Evolutionary conservation across 2,888 invertebrate species (phyloP), one percentile per base, ranked within the genome.

Genomic region (Lepidochitona cinerea): DNA sequence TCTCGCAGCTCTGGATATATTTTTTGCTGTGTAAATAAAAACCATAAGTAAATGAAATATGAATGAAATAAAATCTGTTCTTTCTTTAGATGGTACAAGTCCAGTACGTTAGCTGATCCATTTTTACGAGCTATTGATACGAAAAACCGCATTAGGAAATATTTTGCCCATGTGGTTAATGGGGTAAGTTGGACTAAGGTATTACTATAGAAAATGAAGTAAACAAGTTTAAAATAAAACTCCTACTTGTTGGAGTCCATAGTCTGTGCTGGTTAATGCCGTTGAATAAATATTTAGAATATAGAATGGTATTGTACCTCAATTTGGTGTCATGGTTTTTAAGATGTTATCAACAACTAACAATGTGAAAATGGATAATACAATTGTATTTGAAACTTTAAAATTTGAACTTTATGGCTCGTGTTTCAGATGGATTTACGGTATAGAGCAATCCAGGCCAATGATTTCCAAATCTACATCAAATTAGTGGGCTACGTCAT

Each of bases 101-200:
- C 14, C 14, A 64, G 64, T 29, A 64, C n/a, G 18, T 23, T 18
- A 18, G 14, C 33, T 1, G 32, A 26, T 26, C 64, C 26, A 26
- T 4, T 1, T 2, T 33, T 64, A 33, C 26, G 33, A 3, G 26
- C 18, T 18, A 33, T 32, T 18, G 64, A 64, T 9, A 33, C 78
- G 6, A 79, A 79, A 65, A 41, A 53, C 29, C 79, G 79, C 49
- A 76, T 83, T 59, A 72, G 76, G 26, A 69, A 73, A 49, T 83
- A 83, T 49, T 83, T 81, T 64, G 71, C 76, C 18, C 83, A 83
- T 41, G 81, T 83, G 52, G 74, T 83, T 4, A 82, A 82, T 65
- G 83, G 79, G 75, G 83, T 81, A 77, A 75, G 79, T 71, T 23
- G n/a, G 12, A 41, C 49, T n/a, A n/a, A 14, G 49, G n/a, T n/a